Conservation (phyloP, 2,797 vertebrate genomes). For the Pampus argenteus region DNA sequence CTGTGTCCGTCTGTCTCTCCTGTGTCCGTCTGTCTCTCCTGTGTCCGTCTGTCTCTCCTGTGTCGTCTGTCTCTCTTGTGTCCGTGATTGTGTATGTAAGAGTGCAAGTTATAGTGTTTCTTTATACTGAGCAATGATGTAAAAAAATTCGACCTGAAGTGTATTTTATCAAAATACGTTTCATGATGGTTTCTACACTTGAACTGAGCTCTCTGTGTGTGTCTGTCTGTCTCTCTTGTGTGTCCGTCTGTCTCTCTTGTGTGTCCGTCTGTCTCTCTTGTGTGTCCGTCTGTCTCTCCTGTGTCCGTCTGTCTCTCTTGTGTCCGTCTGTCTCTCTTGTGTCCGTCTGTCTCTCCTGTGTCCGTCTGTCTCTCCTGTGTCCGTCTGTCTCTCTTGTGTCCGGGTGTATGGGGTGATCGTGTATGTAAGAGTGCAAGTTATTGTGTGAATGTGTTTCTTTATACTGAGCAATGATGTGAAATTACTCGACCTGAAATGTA, state of each 20-base stretch:
- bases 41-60: no score
- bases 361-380: no score
- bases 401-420: not conserved
- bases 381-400: no score
- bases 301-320: not conserved
- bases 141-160: constrained; percentile 72
- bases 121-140: constrained; percentile 77
- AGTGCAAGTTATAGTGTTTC: not conserved
- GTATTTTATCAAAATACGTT: constrained; percentile 58
- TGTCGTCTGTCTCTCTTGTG: no score
- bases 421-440: not conserved
- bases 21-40: no score
- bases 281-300: not conserved
- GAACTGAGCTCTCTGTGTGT: constrained; percentile 90
- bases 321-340: not conserved
- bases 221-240: no score
- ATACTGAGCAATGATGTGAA: constrained; percentile 79
- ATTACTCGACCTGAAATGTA: constrained; percentile 73
- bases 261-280: no score
- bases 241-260: no score
- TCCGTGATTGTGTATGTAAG: not conserved
- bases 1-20: not conserved
- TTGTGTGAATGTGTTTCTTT: not conserved
- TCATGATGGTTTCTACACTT: constrained; percentile 93
- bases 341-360: no score